Conservation (phyloP, 1,140 invertebrate species). For the Paralvinella palmiformis region DNA sequence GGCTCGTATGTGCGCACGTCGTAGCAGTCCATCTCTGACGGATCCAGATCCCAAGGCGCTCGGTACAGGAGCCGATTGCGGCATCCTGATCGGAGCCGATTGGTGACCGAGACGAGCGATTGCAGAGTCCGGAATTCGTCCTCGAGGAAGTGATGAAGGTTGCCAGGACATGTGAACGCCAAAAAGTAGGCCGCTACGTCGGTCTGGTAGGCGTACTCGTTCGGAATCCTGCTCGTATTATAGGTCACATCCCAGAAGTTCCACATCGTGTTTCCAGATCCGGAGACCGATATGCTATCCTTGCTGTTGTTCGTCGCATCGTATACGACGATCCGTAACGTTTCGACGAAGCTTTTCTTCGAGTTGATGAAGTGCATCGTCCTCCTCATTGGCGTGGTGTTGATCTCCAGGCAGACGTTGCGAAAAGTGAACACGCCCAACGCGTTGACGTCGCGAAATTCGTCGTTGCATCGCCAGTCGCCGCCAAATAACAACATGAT, state of each 20-base stretch:
- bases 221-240: not conserved
- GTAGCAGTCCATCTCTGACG: not conserved
- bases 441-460: not conserved
- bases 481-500: no score
- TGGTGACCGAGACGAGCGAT: not conserved
- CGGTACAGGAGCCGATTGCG: not conserved
- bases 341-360: not conserved
- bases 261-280: not conserved
- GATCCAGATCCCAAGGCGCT: not conserved
- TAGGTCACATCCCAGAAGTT: not conserved
- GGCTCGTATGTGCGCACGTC: slow-evolving; percentile 5
- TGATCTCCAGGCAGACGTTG: slow-evolving; percentile 10
- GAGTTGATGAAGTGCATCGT: not conserved
- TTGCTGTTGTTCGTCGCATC: not conserved
- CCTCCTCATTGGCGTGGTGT: not conserved
- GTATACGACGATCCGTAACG: slow-evolving; percentile 7
- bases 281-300: not conserved
- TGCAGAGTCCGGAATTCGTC: slow-evolving; percentile 5
- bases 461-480: no score
- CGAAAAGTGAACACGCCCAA: not conserved
- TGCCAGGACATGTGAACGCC: not conserved
- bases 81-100: not conserved
- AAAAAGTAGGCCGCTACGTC: slow-evolving; percentile 9
- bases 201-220: not conserved
- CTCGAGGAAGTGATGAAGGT: slow-evolving; percentile 9